These are phyloP conservation scores for Nysson spinosus DNA, from an alignment of 2,888 invertebrate genomes.

Conservation along the genomic window DNA sequence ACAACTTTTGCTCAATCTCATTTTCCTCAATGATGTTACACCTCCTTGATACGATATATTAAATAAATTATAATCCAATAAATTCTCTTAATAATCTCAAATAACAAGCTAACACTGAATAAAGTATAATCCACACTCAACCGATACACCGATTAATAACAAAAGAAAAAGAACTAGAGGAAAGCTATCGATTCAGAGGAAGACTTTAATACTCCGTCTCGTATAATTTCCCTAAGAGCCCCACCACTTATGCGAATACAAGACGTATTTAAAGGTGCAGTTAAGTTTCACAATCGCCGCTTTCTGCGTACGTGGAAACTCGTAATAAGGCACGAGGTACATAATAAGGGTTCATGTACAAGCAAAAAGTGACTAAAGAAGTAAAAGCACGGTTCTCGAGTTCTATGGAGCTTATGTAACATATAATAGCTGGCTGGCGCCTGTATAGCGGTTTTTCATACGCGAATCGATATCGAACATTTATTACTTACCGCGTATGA, in stretches of 20 bases:
- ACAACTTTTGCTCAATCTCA: too few species aligned
- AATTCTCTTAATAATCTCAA: too few species aligned
- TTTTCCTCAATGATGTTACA: too few species aligned
- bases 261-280: slow-evolving; percentile 38
- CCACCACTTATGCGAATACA: slow-evolving; percentile 16
- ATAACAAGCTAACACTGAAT: too few species aligned
- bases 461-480: slow-evolving; percentile 38
- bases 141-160: too few species aligned
- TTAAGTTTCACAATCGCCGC: slow-evolving; percentile 42
- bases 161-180: slow-evolving; percentile 2
- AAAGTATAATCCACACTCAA: too few species aligned
- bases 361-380: slow-evolving; percentile 36
- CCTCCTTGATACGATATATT: too few species aligned
- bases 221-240: slow-evolving; percentile 40
- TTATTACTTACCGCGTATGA: slow-evolving; percentile 39
- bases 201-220: slow-evolving; percentile 19
- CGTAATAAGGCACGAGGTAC: slow-evolving; percentile 61
- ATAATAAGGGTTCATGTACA: slow-evolving; percentile 58
- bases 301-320: slow-evolving; percentile 52
- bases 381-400: slow-evolving; percentile 28
- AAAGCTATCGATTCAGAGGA: not conserved
- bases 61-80: too few species aligned
- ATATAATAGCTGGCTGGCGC: slow-evolving; percentile 64
- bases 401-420: slow-evolving; percentile 45
- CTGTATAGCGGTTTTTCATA: slow-evolving; percentile 52